These are phyloP conservation scores for Eupithecia tripunctaria DNA, from an alignment of 2,888 invertebrate genomes.

Conservation along the genomic window DNA sequence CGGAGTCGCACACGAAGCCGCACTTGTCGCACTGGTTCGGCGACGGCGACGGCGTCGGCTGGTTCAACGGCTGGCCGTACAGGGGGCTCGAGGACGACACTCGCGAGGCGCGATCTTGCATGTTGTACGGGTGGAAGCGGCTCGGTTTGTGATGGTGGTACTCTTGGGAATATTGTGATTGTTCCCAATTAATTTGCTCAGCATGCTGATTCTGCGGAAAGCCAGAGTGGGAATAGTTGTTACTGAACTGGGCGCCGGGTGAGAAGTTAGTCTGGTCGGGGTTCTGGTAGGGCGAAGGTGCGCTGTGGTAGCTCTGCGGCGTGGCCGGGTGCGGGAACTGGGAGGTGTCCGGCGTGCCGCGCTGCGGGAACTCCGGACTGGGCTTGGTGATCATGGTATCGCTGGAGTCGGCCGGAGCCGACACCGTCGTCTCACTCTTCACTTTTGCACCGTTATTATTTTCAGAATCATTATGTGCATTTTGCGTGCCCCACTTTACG, in stretches of 20 bases:
- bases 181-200: conserved; percentile 80
- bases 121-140: conserved; percentile 81
- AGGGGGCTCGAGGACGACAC: conserved; percentile 83
- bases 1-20: conserved; percentile 91
- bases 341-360: conserved; percentile 85
- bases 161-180: conserved; percentile 76
- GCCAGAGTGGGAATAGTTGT: conserved; percentile 78
- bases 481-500: conserved; percentile 88
- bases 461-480: conserved; percentile 84
- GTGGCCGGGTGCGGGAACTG: conserved; percentile 87
- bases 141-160: conserved; percentile 76
- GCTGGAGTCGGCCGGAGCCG: conserved; percentile 90
- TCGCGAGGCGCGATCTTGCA: conserved; percentile 82
- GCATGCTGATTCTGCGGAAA: conserved; percentile 80
- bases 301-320: conserved; percentile 87
- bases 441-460: conserved; percentile 87
- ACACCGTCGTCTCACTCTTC: conserved; percentile 85
- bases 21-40: conserved; percentile 93
- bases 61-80: conserved; percentile 85
- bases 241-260: conserved; percentile 81
- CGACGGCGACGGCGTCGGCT: conserved; percentile 89
- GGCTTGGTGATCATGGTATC: conserved; percentile 87
- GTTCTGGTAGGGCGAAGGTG: conserved; percentile 87
- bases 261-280: conserved; percentile 85
- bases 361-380: conserved; percentile 84